phyloP scores from a whole-genome alignment of 2,888 invertebrate species.

The Chirona hameri region DNA sequence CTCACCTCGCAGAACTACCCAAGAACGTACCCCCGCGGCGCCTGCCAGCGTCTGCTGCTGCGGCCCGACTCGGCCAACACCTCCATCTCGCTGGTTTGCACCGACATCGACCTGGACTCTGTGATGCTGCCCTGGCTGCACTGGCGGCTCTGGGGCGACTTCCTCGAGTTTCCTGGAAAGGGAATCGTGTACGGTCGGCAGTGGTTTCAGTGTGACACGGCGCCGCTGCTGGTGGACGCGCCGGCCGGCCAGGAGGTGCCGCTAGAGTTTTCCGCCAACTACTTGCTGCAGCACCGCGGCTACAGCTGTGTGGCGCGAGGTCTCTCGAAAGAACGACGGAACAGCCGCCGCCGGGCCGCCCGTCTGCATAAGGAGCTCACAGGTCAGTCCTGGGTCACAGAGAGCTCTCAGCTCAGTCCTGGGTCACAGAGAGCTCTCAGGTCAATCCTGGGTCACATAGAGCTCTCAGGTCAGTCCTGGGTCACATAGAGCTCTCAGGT shows the following conservation, averaged over 20 bases:
- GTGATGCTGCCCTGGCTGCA: background rate
- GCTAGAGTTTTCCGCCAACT: slow-evolving; percentile 25
- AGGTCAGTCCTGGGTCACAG: background rate
- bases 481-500: too few species aligned
- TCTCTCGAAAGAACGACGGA: background rate
- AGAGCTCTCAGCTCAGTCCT: too few species aligned
- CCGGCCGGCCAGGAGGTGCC: background rate
- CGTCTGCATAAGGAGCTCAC: background rate
- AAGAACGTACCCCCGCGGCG: background rate
- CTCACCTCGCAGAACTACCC: slow-evolving; percentile 13
- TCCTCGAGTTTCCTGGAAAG: background rate
- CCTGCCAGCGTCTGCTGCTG: background rate
- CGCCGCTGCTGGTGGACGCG: background rate
- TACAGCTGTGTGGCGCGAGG: background rate
- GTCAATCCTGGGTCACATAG: too few species aligned
- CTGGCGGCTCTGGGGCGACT: slow-evolving; percentile 22
- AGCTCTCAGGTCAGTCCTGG: too few species aligned
- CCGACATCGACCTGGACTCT: slow-evolving; percentile 13
- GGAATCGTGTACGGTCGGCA: background rate
- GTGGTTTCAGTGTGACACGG: slow-evolving; percentile 22
- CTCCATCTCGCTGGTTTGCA: background rate
- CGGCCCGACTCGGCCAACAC: background rate
- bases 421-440: too few species aligned
- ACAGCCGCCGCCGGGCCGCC: background rate
- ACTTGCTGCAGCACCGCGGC: background rate